These are phyloP conservation scores for Cisticola juncidis DNA, from an alignment of 2,113 vertebrate genomes.

Conservation along the genomic window DNA sequence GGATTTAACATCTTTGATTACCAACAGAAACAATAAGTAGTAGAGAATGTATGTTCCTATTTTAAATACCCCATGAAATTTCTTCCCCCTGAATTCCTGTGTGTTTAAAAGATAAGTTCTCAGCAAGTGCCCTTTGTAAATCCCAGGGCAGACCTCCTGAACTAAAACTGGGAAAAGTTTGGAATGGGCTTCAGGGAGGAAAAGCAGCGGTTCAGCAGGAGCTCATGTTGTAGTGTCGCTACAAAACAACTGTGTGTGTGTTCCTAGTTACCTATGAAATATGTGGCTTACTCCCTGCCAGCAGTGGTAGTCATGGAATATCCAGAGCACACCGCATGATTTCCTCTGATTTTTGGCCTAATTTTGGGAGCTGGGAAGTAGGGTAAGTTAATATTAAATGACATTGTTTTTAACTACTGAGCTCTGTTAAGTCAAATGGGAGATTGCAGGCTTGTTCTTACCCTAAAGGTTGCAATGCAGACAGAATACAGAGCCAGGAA, in stretches of 20 bases:
- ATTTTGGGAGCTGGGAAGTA: background rate
- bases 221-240: background rate
- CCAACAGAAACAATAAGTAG: background rate
- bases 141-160: background rate
- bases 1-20: background rate
- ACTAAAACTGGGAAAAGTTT: background rate
- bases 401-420: background rate
- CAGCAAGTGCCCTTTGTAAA: background rate
- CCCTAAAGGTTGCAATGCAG: background rate
- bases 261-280: slow-evolving; percentile 51
- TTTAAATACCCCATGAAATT: background rate
- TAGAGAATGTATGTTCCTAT: background rate
- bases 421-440: background rate
- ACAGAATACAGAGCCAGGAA: background rate
- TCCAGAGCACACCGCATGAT: background rate
- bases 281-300: slow-evolving; percentile 17
- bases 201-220: background rate
- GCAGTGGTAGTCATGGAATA: slow-evolving; percentile 34
- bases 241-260: slow-evolving; percentile 51
- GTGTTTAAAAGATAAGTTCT: background rate
- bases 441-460: background rate
- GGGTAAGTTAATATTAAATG: background rate
- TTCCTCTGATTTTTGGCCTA: slow-evolving; percentile 38
- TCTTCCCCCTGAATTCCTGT: background rate
- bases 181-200: background rate